Evolutionary conservation across 2,113 vertebrate species (phyloP), one percentile per base, ranked within the genome.

Genomic region (Tetrao urogallus): DNA sequence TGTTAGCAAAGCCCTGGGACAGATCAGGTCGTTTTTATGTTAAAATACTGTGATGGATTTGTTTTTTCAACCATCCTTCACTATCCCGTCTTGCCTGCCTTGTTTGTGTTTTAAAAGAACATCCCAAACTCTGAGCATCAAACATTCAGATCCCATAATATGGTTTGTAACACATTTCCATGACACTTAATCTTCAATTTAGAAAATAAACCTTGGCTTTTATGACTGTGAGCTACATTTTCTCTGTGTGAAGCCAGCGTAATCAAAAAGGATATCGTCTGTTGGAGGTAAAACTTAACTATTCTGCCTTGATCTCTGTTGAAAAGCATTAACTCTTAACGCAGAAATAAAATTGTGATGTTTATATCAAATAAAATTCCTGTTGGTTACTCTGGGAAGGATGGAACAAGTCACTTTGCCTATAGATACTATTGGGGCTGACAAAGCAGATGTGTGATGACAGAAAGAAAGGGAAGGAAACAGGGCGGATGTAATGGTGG

Each of bases 401-500:
- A 77, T 76, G 32, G 21, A 88, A 50, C 7, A 86, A 58, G 74
- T 92, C 38, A 86, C 56, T 91, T 78, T 83, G 64, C 36, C 45
- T 61, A 2, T n/a, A 54, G 54, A 28, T 70, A 48, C 70, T 89
- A 58, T 70, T 90, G 63, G 74, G 36, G 56, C 86, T 96, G 91
- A 95, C 89, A 78, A 90, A 90, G 94, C 94, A 96, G 82, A 90
- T 95, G 73, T 72, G 52, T 52, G 63, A 50, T 87, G 86, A 96
- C 3, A 3, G 74, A 54, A 79, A 87, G 64, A 82, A 78, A 84
- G 63, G 78, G 91, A 76, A 89, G 78, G 94, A 95, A 95, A 87
- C 84, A 96, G 95, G 92, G 92, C 92, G 87, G 81, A 96, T 95
- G 32, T 92, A 96, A 96, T 90, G 48, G 58, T 91, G 63, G 81